These are phyloP conservation scores for Alligator mississippiensis DNA, from an alignment of 2,113 vertebrate species.

Conservation along the genomic window DNA sequence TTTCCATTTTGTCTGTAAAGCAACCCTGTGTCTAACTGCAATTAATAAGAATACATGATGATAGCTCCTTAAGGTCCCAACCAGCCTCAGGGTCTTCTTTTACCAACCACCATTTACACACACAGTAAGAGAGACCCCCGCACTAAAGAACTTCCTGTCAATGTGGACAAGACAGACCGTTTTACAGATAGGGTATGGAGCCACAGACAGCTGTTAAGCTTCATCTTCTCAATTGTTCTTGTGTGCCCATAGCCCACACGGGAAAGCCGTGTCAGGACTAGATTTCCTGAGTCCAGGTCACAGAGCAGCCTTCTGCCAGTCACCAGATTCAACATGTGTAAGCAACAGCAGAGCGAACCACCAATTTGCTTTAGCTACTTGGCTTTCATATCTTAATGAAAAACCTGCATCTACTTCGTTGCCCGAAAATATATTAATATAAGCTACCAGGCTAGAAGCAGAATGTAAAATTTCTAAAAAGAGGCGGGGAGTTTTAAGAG, in stretches of 20 bases:
- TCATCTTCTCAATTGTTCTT: neutral
- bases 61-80: neutral
- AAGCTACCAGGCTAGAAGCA: neutral
- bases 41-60: neutral
- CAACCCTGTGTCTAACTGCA: neutral
- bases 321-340: neutral
- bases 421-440: constrained; percentile 66
- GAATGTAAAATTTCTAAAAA: neutral
- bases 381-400: constrained; percentile 41
- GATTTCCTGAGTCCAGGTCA: neutral
- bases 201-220: neutral
- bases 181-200: neutral
- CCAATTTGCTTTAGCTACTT: constrained; percentile 38
- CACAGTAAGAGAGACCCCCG: neutral
- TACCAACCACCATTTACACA: neutral
- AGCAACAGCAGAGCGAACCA: constrained; percentile 39
- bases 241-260: neutral
- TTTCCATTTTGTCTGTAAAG: neutral
- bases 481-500: neutral
- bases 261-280: neutral
- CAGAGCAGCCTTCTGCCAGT: neutral
- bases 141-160: neutral
- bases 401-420: constrained; percentile 29
- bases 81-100: neutral
- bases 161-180: neutral